Percentiles rank a stretch among this genome's conserved stretches.
Conservation (phyloP, 2,888 invertebrate species). For the Dermolepida albohirtum region DNA sequence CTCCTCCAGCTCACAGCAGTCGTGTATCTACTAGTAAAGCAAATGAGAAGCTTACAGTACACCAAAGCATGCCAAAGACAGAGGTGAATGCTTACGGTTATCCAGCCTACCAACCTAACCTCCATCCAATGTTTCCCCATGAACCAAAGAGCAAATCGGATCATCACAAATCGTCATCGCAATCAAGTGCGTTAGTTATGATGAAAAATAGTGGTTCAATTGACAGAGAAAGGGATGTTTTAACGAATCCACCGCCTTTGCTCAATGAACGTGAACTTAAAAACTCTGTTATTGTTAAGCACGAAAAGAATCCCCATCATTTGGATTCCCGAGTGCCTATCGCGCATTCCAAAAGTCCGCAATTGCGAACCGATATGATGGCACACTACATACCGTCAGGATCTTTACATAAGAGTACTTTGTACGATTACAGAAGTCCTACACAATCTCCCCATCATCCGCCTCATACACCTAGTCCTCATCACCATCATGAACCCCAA, state of each 20-base stretch:
- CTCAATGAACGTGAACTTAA: constrained; percentile 76
- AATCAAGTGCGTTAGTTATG: constrained; percentile 58
- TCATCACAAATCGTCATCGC: constrained; percentile 60
- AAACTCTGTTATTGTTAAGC: constrained; percentile 84
- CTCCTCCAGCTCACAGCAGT: constrained; percentile 65
- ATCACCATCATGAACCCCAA: constrained; percentile 58
- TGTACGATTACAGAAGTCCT: constrained; percentile 65
- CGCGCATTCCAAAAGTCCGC: constrained; percentile 71
- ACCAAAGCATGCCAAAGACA: constrained; percentile 68
- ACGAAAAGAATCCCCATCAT: constrained; percentile 74
- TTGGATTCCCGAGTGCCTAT: constrained; percentile 67
- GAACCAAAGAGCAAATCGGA: constrained; percentile 74
- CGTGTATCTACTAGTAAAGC: constrained; percentile 57
- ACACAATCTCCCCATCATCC: constrained; percentile 65
- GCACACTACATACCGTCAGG: constrained; percentile 69
- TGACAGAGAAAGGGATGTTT: constrained; percentile 60
- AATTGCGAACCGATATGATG: constrained; percentile 69
- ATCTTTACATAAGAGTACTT: constrained; percentile 47
- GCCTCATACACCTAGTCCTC: constrained; percentile 59
- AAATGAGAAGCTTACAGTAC: constrained; percentile 57
- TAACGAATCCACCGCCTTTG: constrained; percentile 76
- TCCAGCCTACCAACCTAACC: constrained; percentile 68
- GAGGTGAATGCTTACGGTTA: constrained; percentile 80
- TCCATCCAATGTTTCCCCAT: constrained; percentile 61
- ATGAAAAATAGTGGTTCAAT: constrained; percentile 61